Evolutionary conservation across 2,113 vertebrate species (phyloP).

Genomic region (Hoplias malabaricus): DNA sequence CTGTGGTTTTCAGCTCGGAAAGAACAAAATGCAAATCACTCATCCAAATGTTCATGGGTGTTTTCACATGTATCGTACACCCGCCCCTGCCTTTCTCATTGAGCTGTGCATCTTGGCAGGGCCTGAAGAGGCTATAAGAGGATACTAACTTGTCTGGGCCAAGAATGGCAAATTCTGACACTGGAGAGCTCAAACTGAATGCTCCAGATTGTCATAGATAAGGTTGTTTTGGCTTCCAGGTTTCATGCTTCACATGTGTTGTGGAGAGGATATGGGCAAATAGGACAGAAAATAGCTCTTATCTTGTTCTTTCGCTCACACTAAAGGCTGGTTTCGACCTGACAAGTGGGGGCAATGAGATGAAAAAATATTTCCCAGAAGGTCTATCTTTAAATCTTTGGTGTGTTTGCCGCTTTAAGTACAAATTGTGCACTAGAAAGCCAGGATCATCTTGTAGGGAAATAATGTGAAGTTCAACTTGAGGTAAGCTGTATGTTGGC

Average conservation of each 20-base stretch:
- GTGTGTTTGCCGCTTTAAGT: background rate
- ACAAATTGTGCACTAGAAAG: background rate
- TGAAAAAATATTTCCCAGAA: background rate
- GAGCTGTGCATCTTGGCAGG: conserved; percentile 27
- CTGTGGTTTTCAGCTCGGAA: conserved; percentile 17
- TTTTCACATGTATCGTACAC: conserved; percentile 26
- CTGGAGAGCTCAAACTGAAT: conserved; percentile 18
- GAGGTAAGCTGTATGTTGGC: background rate
- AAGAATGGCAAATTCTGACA: conserved; percentile 30
- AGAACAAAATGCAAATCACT: conserved; percentile 43
- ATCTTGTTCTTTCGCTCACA: conserved; percentile 36
- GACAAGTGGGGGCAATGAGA: conserved; percentile 7
- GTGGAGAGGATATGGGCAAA: background rate
- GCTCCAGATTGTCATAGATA: conserved; percentile 48
- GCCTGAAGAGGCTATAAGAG: conserved; percentile 21
- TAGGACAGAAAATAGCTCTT: conserved; percentile 43
- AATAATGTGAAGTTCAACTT: background rate
- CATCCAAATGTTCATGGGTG: conserved; percentile 30
- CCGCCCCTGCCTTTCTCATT: background rate
- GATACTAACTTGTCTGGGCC: conserved; percentile 27
- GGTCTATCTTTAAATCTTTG: conserved; percentile 1
- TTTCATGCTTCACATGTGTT: conserved; percentile 20
- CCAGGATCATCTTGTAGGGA: background rate
- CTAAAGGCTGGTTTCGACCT: background rate
- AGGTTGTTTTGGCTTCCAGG: conserved; percentile 22